These are phyloP conservation scores for Cheirogaleus medius DNA, from an alignment of 2,113 vertebrate species.

Conservation along the genomic window DNA sequence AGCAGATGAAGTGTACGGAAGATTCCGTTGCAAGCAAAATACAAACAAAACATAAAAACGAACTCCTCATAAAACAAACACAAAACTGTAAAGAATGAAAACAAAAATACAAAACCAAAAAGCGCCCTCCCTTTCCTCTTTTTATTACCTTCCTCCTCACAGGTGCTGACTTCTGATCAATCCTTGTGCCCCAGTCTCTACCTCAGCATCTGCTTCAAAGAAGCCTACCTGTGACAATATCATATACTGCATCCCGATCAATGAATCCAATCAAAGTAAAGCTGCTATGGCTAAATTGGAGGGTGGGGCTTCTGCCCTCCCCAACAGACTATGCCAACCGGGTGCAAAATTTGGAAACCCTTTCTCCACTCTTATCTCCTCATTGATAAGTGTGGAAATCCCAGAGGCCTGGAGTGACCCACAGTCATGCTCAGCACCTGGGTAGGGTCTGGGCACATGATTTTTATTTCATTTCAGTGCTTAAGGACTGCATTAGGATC, in stretches of 20 bases:
- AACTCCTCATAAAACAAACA: neutral
- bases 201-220: neutral
- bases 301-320: rapidly evolving
- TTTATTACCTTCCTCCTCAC: neutral
- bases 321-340: neutral
- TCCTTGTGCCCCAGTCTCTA: neutral
- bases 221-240: too few species aligned
- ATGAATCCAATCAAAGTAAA: neutral
- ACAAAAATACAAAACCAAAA: neutral
- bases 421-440: neutral
- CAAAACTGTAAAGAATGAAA: neutral
- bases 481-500: neutral
- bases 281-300: neutral
- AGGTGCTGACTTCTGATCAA: neutral
- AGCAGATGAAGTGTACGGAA: neutral
- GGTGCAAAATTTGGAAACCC: neutral
- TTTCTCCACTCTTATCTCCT: neutral
- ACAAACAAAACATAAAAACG: neutral
- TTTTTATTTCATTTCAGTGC: neutral
- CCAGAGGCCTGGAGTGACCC: rapidly evolving
- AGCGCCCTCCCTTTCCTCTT: neutral
- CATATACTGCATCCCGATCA: neutral
- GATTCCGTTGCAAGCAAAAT: neutral
- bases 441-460: too few species aligned
- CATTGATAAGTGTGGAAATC: neutral